Percentiles rank a stretch among this genome's conserved stretches.
Conservation (phyloP, 2,888 invertebrate species). For the Tenthredo distinguenda region DNA sequence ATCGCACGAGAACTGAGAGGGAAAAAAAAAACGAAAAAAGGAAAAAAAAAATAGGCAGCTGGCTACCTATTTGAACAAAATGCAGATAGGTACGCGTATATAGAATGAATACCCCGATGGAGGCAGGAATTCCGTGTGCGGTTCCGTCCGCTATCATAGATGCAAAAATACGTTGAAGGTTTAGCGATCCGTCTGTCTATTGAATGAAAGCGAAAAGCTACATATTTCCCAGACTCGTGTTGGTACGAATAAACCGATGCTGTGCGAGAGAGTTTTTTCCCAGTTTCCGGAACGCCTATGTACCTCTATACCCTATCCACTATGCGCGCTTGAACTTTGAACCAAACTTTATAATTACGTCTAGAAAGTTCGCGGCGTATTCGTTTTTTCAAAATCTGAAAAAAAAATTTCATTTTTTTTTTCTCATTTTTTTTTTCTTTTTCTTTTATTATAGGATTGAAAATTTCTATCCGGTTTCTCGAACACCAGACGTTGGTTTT, state of each 20-base stretch:
- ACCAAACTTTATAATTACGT: constrained; percentile 44
- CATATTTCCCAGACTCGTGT: background rate
- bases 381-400: background rate
- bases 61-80: background rate
- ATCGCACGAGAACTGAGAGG: background rate
- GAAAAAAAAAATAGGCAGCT: background rate
- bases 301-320: background rate
- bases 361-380: background rate
- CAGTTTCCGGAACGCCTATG: background rate
- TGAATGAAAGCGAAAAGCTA: constrained; percentile 33
- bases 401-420: background rate
- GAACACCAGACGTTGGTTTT: background rate
- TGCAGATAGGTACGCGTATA: background rate
- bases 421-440: background rate
- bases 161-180: constrained; percentile 28
- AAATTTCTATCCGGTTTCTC: no score
- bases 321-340: constrained; percentile 8
- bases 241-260: background rate
- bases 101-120: background rate
- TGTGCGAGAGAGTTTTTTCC: background rate
- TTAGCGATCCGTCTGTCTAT: constrained; percentile 13
- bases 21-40: background rate
- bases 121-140: background rate
- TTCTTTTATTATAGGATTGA: no score
- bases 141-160: background rate